phyloP scores from a whole-genome alignment of 2,888 invertebrate species.

The Morpho achilles region DNA sequence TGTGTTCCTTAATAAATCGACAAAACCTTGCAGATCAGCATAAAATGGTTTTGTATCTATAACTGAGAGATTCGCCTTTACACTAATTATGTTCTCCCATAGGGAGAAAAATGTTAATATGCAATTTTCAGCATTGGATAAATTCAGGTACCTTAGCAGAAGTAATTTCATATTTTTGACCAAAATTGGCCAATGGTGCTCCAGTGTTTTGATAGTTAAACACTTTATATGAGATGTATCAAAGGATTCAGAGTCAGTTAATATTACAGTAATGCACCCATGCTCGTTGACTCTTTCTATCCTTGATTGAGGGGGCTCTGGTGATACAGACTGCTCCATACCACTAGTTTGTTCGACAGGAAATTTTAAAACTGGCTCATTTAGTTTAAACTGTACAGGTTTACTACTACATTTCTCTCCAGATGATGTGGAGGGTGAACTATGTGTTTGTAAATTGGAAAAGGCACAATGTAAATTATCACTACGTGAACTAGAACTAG shows the following conservation, averaged over 20 bases:
- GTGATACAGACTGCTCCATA: constrained; percentile 50
- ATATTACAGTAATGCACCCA: constrained; percentile 80
- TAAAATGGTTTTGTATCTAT: constrained; percentile 94
- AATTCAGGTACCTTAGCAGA: constrained; percentile 77
- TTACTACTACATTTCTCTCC: constrained; percentile 42
- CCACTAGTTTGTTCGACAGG: constrained; percentile 44
- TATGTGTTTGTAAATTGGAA: constrained; percentile 68
- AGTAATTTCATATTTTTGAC: constrained; percentile 84
- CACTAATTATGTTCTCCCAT: constrained; percentile 94
- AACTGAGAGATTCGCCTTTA: constrained; percentile 93
- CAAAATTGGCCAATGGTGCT: constrained; percentile 90
- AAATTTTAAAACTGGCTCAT: constrained; percentile 63
- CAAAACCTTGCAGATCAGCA: constrained; percentile 89
- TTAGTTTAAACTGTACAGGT: constrained; percentile 52
- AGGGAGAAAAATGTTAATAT: constrained; percentile 89
- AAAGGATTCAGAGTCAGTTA: constrained; percentile 89
- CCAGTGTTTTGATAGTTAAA: constrained; percentile 90
- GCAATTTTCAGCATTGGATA: constrained; percentile 83
- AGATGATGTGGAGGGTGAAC: constrained; percentile 57
- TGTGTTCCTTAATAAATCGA: constrained; percentile 83
- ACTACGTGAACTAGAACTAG: constrained; percentile 49
- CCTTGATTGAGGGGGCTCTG: constrained; percentile 54
- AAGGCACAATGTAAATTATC: constrained; percentile 65
- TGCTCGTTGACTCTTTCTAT: constrained; percentile 67
- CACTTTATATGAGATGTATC: constrained; percentile 93